phyloP scores from a whole-genome alignment of 2,113 vertebrate genomes.

The Xerus inauris region DNA sequence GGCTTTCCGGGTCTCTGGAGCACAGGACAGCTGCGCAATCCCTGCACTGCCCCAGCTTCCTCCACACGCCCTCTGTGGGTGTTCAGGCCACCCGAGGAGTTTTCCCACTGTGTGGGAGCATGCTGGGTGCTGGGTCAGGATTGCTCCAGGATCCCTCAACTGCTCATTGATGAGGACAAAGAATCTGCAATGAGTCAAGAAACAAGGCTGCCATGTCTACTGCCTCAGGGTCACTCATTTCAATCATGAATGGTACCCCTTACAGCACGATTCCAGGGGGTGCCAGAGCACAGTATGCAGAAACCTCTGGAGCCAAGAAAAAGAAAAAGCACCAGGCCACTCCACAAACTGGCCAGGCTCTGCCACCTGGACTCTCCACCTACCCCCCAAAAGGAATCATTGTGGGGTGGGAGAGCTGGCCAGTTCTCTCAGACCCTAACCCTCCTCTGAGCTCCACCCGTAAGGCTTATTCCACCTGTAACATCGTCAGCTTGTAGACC shows the following conservation, averaged over 20 bases:
- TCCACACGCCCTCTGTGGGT: not conserved
- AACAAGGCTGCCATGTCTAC: not conserved
- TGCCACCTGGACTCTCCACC: not conserved
- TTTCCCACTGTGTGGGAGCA: not conserved
- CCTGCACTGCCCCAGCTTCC: not conserved
- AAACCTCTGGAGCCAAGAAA: not conserved
- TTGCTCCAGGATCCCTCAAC: not conserved
- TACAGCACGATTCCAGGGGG: not conserved
- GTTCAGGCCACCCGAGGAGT: not conserved
- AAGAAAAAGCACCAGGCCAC: not conserved
- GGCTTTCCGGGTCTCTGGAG: not conserved
- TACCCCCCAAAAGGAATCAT: not conserved
- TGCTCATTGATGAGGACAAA: not conserved
- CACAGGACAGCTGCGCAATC: slow-evolving; percentile 37
- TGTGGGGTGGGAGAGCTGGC: not conserved
- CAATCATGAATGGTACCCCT: not conserved
- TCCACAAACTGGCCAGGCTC: not conserved
- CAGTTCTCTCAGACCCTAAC: not conserved
- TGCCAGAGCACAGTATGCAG: not conserved
- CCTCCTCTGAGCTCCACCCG: not conserved
- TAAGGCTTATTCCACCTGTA: slow-evolving; percentile 34
- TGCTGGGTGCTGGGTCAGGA: not conserved
- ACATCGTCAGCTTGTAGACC: slow-evolving; percentile 10
- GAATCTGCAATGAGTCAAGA: not conserved
- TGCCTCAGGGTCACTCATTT: not conserved